phyloP scores from a whole-genome alignment of 2,888 invertebrate genomes.

The Cheilosia soror region DNA sequence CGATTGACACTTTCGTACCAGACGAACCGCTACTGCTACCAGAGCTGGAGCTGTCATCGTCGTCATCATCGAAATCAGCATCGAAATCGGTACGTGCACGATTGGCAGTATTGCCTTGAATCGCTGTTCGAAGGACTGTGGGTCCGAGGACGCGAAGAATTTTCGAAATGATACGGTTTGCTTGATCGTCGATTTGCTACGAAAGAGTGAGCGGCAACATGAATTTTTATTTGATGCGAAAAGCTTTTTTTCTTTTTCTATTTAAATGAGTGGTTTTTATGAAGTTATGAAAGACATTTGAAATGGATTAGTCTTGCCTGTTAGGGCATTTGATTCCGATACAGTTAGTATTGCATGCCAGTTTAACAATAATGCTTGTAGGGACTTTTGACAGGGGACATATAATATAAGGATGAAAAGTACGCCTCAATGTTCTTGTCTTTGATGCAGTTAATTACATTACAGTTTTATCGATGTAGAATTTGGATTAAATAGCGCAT shows the following conservation, averaged over 20 bases:
- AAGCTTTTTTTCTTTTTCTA: conserved; percentile 16
- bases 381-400: too few species aligned
- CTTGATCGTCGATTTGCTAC: conserved; percentile 84
- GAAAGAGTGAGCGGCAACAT: conserved; percentile 78
- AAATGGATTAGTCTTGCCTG: not conserved
- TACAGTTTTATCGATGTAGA: too few species aligned
- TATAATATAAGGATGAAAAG: too few species aligned
- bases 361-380: too few species aligned
- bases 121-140: conserved; percentile 85
- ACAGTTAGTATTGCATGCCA: conserved; percentile 1
- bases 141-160: conserved; percentile 91
- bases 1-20: conserved; percentile 86
- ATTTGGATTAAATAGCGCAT: too few species aligned
- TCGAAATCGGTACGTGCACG: conserved; percentile 84
- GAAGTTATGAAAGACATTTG: not conserved
- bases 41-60: conserved; percentile 82
- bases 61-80: conserved; percentile 83
- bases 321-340: not conserved
- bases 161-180: conserved; percentile 82
- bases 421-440: too few species aligned
- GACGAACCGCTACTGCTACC: conserved; percentile 61
- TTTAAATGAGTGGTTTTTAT: conserved; percentile 13
- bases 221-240: conserved; percentile 51
- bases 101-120: conserved; percentile 82
- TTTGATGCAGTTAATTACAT: too few species aligned